A percentile compares a stretch with the other conserved stretches of the same genome.
Conservation (phyloP, 2,113 vertebrate genomes). For the Petromus typicus region DNA sequence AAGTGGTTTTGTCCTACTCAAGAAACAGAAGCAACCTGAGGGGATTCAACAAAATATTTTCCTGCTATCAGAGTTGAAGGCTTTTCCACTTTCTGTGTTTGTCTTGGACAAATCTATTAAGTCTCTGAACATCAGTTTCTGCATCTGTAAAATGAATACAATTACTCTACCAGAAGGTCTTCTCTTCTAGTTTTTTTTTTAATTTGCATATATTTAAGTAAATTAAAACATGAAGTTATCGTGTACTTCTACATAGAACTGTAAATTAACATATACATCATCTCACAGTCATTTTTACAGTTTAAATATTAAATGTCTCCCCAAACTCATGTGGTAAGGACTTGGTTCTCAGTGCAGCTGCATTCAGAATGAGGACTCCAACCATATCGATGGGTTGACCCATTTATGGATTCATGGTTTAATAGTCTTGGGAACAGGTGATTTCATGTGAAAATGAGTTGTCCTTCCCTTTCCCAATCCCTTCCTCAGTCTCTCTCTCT, state of each 20-base stretch:
- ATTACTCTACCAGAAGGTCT: neutral
- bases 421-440: neutral
- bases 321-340: neutral
- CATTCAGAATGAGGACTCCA: neutral
- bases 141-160: slow-evolving; percentile 53
- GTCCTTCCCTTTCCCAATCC: no score
- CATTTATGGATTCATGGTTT: neutral
- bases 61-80: neutral
- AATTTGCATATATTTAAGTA: neutral
- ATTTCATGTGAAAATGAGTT: neutral
- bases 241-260: neutral
- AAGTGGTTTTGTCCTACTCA: neutral
- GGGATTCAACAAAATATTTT: neutral
- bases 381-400: neutral
- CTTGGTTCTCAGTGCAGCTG: neutral
- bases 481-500: neutral
- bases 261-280: neutral
- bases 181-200: no score
- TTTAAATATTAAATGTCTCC: neutral
- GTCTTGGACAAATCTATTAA: neutral
- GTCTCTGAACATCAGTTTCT: slow-evolving; percentile 8
- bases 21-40: neutral
- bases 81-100: neutral
- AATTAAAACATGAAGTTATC: neutral
- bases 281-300: neutral